Evolutionary conservation across 1,140 invertebrate genomes (phyloP), one percentile per base, ranked within the genome.

Genomic region (Drosophila littoralis): DNA sequence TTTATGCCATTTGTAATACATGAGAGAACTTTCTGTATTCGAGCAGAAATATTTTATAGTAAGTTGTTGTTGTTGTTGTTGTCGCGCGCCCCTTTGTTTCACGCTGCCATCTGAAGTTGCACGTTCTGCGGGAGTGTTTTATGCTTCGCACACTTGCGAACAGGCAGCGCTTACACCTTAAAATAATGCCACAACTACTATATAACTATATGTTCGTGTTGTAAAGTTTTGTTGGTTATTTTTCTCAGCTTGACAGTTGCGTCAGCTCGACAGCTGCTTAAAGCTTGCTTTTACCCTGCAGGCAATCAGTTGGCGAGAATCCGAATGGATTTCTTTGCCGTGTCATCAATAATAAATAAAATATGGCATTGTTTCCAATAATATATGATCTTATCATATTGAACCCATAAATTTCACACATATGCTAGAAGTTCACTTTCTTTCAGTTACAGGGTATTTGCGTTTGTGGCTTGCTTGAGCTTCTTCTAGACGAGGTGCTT

Each of bases 141-240:
- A 75, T 70, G 72, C 33, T 6, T 32, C 38, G 17, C 52, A 46
- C 59, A 70, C 38, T 51, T 67, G 65, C 50, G 17, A 50, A 32
- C 72, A 63, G 36, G 6, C 13, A 45, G 45, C 61, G 1, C 45
- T 51, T 75, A 33, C 65, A 74, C 65, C 64, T 69, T 46, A 36
- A 48, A 55, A 60, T 61, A 74, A 75, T 58, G 35, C 50, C 12
- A 8, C 32, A 54, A 46, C 42, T 38, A 46, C 42, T 38, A 28
- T 38, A 35, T 9, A 43, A 28, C 58, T 50, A 38, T 17, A 66
- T 22, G 43, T 35, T 40, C 36, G 46, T 28, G 15, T 54, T 28
- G 32, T 46, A n/a, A 54, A 43, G 12, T 28, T 46, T 35, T 12
- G 15, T 28, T 59, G 28, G 10, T 45, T 22, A 13, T 35, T 55